Base-by-base conservation (phyloP, 2,888 invertebrate genomes). In the Lycaena phlaeas region DNA sequence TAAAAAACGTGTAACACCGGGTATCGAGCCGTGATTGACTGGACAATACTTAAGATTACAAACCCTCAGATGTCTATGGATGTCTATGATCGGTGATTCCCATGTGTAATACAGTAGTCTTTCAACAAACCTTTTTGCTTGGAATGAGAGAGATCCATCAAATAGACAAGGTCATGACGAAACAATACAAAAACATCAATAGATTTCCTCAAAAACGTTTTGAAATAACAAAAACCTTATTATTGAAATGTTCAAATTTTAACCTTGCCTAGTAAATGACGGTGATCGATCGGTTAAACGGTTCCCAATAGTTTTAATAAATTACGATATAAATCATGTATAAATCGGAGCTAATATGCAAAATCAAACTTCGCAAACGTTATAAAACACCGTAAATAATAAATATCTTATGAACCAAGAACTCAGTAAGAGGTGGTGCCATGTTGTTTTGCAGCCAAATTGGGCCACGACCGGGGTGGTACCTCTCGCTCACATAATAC, bases 101-200 rank as follows among this genome's bases (percentile, higher is more conserved):
- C 84, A 78, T 77, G 82, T 82, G 84, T 84, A 84, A 82, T 74
- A 81, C 84, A 64, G 82, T 78, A 84, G 82, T 69, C 59, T 58
- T 48, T 54, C 56, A 55, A 55, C 61, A 64, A 57, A 59, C 60
- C 57, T 67, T 61, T 61, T 64, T 42, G 57, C 55, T 54, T 50
- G 44, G 45, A 54, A 54, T 57, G 56, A 60, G 54, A 53, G 48
- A 65, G 59, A 79, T 78, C 74, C 61, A 72, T 74, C 77, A 76
- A 67, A 68, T 71, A 53, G 41, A 49, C 68, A 69, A 77, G 75
- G 70, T 62, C 66, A 53, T n/a, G n/a, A n/a, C 59, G 55, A 68
- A 65, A 72, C 69, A 72, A 72, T 65, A 48, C 56, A 64, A 64
- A 66, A 64, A 49, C 41, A 56, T 53, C n/a, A n/a, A n/a, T n/a